Evolutionary conservation across 35 echinoderm and acorn worm genomes (phyloP).

Genomic region (Apostichopus californicus): DNA sequence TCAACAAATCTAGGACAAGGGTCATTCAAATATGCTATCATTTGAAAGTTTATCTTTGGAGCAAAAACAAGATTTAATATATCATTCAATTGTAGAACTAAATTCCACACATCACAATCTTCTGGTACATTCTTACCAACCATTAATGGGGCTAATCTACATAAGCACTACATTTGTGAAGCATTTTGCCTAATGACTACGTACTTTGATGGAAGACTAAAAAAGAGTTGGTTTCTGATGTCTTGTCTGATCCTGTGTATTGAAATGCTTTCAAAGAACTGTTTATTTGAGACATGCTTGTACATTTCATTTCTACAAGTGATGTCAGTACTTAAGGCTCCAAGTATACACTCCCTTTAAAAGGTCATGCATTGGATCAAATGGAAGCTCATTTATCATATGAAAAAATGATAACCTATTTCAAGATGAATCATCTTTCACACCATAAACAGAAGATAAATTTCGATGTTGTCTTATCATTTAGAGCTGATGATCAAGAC

Average conservation of each 20-base stretch:
- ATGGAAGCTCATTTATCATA: slow-evolving; percentile 23
- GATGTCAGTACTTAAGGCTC: slow-evolving; percentile 31
- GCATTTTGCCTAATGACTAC: background rate
- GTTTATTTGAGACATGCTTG: background rate
- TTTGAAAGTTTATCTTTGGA: slow-evolving; percentile 14
- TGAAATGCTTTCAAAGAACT: background rate
- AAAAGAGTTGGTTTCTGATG: background rate
- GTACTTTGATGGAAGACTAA: too few relatives aligned
- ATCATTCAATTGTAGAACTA: slow-evolving; percentile 43
- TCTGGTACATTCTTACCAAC: slow-evolving; percentile 25
- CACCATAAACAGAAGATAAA: slow-evolving; percentile 19
- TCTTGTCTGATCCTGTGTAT: slow-evolving; percentile 39
- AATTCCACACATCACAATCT: slow-evolving; percentile 34
- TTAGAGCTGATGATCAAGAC: slow-evolving; percentile 13
- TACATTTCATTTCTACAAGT: slow-evolving; percentile 3
- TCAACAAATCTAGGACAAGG: slow-evolving; percentile 29
- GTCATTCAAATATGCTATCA: slow-evolving; percentile 44
- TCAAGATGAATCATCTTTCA: slow-evolving; percentile 18
- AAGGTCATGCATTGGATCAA: slow-evolving; percentile 13
- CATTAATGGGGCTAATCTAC: slow-evolving; percentile 20
- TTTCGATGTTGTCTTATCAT: slow-evolving; percentile 24
- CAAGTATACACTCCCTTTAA: slow-evolving; percentile 48
- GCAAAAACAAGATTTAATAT: slow-evolving; percentile 32
- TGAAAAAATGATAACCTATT: slow-evolving; percentile 16
- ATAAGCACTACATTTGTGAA: slow-evolving; percentile 18